These are phyloP conservation scores for Rutpela maculata DNA, from an alignment of 2,888 invertebrate species.

Conservation along the genomic window DNA sequence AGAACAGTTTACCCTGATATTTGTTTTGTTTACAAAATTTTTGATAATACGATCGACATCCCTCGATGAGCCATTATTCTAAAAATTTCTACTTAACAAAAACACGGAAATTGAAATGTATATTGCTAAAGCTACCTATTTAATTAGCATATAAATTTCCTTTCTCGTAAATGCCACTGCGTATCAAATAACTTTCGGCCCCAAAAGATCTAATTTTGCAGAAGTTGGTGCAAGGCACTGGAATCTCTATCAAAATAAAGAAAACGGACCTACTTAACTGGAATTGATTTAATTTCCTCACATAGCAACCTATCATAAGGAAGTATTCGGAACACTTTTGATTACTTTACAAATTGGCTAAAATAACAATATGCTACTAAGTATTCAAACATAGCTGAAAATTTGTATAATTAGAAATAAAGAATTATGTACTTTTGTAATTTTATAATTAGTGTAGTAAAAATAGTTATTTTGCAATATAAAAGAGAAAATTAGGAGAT, in stretches of 20 bases:
- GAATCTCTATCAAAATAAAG: slow-evolving; percentile 29
- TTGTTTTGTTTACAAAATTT: too few relatives aligned
- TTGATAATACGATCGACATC: neutral
- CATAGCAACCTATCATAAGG: slow-evolving; percentile 34
- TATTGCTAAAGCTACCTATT: neutral
- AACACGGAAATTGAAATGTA: neutral
- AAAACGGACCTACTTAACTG: slow-evolving; percentile 26
- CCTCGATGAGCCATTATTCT: neutral
- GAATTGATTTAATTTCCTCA: slow-evolving; percentile 34
- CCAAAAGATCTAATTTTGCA: slow-evolving; percentile 17
- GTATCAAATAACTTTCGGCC: slow-evolving; percentile 8
- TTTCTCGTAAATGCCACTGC: neutral
- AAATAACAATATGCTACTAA: too few relatives aligned
- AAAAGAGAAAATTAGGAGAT: too few relatives aligned
- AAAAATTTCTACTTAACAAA: neutral
- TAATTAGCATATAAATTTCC: neutral
- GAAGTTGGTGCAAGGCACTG: slow-evolving; percentile 34
- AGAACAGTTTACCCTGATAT: too few relatives aligned
- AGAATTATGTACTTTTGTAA: too few relatives aligned
- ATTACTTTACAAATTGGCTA: slow-evolving; percentile 5
- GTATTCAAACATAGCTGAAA: too few relatives aligned
- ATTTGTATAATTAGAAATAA: too few relatives aligned
- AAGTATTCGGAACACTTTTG: slow-evolving; percentile 4
- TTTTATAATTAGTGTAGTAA: too few relatives aligned
- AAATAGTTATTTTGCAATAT: too few relatives aligned